Evolutionary conservation across 2,888 invertebrate species (phyloP).

Genomic region (Ochropleura leucogaster): DNA sequence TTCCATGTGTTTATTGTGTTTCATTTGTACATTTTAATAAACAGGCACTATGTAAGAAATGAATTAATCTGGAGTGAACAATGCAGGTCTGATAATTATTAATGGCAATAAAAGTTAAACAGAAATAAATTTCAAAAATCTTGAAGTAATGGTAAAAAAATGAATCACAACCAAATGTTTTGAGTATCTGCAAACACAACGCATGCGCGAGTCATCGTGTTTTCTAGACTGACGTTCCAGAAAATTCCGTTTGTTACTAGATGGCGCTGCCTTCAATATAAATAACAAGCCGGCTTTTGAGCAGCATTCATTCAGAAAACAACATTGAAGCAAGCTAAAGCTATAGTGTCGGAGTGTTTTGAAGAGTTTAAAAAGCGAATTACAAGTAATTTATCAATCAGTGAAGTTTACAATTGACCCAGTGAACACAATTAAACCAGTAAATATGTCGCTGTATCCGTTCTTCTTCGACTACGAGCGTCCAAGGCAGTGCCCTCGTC

Average conservation of each 20-base stretch:
- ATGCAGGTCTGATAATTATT: background rate
- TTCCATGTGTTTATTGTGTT: background rate
- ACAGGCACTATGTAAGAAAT: background rate
- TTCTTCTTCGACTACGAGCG: conserved; percentile 76
- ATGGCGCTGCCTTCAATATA: conserved; percentile 75
- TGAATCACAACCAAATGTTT: conserved; percentile 66
- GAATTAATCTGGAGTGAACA: background rate
- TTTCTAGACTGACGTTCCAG: conserved; percentile 70
- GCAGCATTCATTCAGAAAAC: conserved; percentile 63
- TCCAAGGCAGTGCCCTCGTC: conserved; percentile 68
- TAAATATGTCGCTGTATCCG: conserved; percentile 83
- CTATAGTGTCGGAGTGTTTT: conserved; percentile 13
- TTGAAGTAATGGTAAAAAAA: too few species aligned
- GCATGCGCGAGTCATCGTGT: conserved; percentile 29
- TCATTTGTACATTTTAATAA: background rate
- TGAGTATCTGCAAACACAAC: conserved; percentile 49
- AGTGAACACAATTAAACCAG: conserved; percentile 15
- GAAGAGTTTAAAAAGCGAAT: background rate
- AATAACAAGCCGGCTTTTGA: conserved; percentile 50
- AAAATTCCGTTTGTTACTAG: conserved; percentile 72
- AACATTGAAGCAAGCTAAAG: conserved; percentile 48
- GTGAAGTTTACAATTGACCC: background rate
- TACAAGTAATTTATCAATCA: conserved; percentile 1
- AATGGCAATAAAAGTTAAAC: background rate
- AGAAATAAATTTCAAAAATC: background rate